Evolutionary conservation across 1,140 invertebrate genomes (phyloP).

Genomic region (Lucilia cuprina): DNA sequence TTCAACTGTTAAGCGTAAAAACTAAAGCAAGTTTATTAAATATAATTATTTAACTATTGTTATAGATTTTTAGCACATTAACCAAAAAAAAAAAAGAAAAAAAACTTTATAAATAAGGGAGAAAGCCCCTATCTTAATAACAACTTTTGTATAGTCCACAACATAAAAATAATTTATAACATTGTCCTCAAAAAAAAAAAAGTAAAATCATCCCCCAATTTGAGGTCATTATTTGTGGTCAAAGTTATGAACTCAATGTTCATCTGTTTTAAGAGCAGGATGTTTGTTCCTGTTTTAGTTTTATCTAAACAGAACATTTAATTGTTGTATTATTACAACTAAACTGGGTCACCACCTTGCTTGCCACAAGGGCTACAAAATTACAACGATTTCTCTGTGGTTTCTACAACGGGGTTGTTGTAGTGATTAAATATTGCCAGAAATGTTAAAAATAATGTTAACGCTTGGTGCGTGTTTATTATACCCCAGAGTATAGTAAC

Average conservation of each 20-base stretch:
- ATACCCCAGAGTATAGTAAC: not conserved
- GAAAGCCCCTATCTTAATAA: not conserved
- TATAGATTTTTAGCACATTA: not conserved
- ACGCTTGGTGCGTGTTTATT: slow-evolving; percentile 7
- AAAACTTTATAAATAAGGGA: not conserved
- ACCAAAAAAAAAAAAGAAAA: not conserved
- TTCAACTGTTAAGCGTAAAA: not conserved
- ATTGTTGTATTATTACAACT: slow-evolving; percentile 3
- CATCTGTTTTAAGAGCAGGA: not conserved
- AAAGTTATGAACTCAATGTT: slow-evolving; percentile 12
- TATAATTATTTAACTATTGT: slow-evolving; percentile 22
- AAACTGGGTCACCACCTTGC: slow-evolving; percentile 28
- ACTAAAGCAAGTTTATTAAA: slow-evolving; percentile 25
- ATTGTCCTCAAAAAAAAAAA: not conserved
- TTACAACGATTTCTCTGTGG: not conserved
- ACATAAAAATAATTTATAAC: slow-evolving; percentile 13
- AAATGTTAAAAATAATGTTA: not conserved
- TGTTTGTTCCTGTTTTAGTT: not conserved
- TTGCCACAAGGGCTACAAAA: not conserved
- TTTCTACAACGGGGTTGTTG: not conserved
- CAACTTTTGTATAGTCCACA: not conserved
- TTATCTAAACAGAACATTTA: not conserved
- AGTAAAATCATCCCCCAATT: not conserved
- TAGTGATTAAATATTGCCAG: not conserved
- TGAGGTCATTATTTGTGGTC: slow-evolving; percentile 20